Evolutionary conservation across 2,113 vertebrate genomes (phyloP).

Genomic region (Phalacrocorax pelagicus): DNA sequence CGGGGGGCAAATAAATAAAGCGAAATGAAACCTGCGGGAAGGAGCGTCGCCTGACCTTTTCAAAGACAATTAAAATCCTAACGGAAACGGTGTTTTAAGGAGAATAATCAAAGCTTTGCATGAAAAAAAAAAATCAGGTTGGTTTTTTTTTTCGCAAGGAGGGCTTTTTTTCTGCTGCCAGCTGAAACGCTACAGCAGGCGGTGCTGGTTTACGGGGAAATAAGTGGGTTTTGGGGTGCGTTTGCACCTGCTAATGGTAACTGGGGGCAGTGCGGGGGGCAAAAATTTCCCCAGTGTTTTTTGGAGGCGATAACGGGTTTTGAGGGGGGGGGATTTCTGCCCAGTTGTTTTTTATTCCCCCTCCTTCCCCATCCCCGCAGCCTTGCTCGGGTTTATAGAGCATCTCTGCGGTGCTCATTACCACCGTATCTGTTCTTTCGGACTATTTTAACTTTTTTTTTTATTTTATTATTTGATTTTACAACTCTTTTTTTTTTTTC

Average conservation of each 20-base stretch:
- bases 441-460: not conserved
- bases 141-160: not conserved
- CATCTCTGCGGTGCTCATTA: slow-evolving; percentile 61
- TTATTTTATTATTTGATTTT: slow-evolving; percentile 9
- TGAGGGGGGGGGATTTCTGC: not conserved
- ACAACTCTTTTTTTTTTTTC: not conserved
- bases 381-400: slow-evolving; percentile 22
- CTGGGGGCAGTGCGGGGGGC: accelerated
- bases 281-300: not conserved
- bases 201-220: not conserved
- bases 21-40: not conserved
- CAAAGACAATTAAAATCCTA: slow-evolving; percentile 38
- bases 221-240: not conserved
- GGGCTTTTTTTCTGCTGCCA: not conserved
- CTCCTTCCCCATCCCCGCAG: not conserved
- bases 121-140: not conserved
- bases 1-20: slow-evolving; percentile 15
- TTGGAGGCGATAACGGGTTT: not conserved
- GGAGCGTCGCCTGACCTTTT: slow-evolving; percentile 14
- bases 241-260: not conserved
- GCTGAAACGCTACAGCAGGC: not conserved
- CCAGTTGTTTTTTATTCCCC: not conserved
- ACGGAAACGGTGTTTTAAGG: not conserved
- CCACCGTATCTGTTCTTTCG: not conserved
- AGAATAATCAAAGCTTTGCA: not conserved